Percentiles rank a stretch among this genome's conserved stretches.
Evolutionary conservation across 2,113 vertebrate genomes (phyloP).

Genomic region (Melozone crissalis): DNA sequence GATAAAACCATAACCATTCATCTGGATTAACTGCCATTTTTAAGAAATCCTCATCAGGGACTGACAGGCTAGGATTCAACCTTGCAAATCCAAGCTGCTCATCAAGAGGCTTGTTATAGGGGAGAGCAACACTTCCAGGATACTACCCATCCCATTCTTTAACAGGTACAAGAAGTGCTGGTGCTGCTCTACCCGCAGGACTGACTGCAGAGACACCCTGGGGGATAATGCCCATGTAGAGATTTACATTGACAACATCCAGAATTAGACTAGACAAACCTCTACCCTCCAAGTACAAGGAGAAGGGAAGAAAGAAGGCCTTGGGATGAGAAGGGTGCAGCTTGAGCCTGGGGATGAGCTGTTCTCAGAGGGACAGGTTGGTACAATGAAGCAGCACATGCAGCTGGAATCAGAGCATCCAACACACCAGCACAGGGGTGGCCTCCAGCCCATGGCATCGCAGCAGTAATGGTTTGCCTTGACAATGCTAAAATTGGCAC

Average conservation of each 20-base stretch:
- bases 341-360: background rate
- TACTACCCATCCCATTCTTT: background rate
- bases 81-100: background rate
- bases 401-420: background rate
- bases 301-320: background rate
- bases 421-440: background rate
- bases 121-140: background rate
- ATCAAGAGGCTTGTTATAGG: background rate
- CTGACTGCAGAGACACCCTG: background rate
- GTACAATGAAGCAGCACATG: background rate
- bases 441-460: background rate
- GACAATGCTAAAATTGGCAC: conserved; percentile 49
- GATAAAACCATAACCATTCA: background rate
- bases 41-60: background rate
- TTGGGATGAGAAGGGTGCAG: background rate
- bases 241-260: background rate
- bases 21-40: background rate
- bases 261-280: background rate
- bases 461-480: background rate
- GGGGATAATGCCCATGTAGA: background rate
- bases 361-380: background rate
- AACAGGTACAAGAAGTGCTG: background rate
- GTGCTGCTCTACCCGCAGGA: background rate
- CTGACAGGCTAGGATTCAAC: background rate
- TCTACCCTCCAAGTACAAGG: background rate